Percentiles rank a stretch among this genome's conserved stretches.
Evolutionary conservation across 2,888 invertebrate species (phyloP).

Genomic region (Cyaniris semiargus): DNA sequence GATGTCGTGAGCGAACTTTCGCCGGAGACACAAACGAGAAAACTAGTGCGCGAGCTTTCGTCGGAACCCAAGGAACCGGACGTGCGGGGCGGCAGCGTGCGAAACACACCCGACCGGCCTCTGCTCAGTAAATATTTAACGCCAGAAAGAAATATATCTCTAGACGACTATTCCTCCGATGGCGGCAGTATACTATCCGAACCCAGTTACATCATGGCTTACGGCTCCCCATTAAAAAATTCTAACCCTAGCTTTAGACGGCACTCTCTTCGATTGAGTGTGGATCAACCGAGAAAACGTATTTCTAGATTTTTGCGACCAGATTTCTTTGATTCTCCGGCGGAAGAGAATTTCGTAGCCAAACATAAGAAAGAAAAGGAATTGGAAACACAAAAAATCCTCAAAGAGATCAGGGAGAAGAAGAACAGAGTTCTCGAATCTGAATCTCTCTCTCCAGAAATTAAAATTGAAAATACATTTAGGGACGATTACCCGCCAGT

Average conservation of each 20-base stretch:
- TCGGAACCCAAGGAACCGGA: slow-evolving; percentile 31
- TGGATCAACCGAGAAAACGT: slow-evolving; percentile 78
- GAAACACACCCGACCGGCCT: slow-evolving; percentile 74
- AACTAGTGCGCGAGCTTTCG: not conserved
- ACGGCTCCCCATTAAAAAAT: slow-evolving; percentile 49
- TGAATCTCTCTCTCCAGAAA: slow-evolving; percentile 52
- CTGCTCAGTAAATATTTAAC: slow-evolving; percentile 80
- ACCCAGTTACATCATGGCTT: slow-evolving; percentile 68
- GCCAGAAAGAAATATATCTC: slow-evolving; percentile 62
- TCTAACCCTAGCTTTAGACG: slow-evolving; percentile 50
- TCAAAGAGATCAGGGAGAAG: slow-evolving; percentile 85
- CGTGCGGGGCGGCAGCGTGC: slow-evolving; percentile 49
- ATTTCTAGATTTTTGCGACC: slow-evolving; percentile 88
- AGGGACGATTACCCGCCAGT: slow-evolving; percentile 52
- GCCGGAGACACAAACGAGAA: not conserved
- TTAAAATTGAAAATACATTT: slow-evolving; percentile 48
- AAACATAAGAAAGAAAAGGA: slow-evolving; percentile 83
- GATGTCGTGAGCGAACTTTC: slow-evolving; percentile 34
- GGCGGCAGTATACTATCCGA: slow-evolving; percentile 60
- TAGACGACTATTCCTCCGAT: slow-evolving; percentile 61
- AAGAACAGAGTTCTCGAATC: slow-evolving; percentile 66
- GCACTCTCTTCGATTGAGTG: slow-evolving; percentile 56
- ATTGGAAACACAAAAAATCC: slow-evolving; percentile 84
- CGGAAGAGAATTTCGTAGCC: slow-evolving; percentile 84
- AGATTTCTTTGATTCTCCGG: slow-evolving; percentile 87